Evolutionary conservation across 2,888 invertebrate genomes (phyloP).

Genomic region (Melolontha melolontha): DNA sequence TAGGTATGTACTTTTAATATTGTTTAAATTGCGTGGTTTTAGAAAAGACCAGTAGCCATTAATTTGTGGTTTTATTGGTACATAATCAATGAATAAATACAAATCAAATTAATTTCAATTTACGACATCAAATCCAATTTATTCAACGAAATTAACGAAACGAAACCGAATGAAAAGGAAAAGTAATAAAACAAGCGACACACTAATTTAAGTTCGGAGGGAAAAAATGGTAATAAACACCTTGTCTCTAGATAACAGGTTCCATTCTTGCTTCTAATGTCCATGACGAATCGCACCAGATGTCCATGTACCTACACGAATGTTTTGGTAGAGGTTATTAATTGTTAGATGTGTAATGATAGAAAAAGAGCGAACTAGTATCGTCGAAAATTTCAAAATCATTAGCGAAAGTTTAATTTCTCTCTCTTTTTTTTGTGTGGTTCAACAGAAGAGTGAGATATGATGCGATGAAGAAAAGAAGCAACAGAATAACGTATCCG

Average conservation of each 20-base stretch:
- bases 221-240: conserved; percentile 31
- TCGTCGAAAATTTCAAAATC: conserved; percentile 35
- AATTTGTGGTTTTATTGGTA: no score
- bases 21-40: no score
- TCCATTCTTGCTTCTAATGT: conserved; percentile 39
- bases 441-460: no score
- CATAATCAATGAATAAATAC: no score
- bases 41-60: no score
- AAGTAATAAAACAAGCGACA: conserved; percentile 14
- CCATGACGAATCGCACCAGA: conserved; percentile 38
- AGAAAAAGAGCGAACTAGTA: neutral
- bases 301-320: conserved; percentile 8
- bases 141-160: neutral
- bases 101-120: neutral
- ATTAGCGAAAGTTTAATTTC: conserved; percentile 39
- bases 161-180: neutral
- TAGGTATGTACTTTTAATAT: no score
- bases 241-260: conserved; percentile 41
- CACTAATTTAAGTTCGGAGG: conserved; percentile 13
- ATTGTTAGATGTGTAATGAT: conserved; percentile 21
- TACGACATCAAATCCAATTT: no score
- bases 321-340: conserved; percentile 22
- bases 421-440: conserved; percentile 11
- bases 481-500: conserved; percentile 25
- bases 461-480: conserved; percentile 6